These are phyloP conservation scores for Neostethus bicornis DNA, from an alignment of 2,797 vertebrate species.

Conservation along the genomic window DNA sequence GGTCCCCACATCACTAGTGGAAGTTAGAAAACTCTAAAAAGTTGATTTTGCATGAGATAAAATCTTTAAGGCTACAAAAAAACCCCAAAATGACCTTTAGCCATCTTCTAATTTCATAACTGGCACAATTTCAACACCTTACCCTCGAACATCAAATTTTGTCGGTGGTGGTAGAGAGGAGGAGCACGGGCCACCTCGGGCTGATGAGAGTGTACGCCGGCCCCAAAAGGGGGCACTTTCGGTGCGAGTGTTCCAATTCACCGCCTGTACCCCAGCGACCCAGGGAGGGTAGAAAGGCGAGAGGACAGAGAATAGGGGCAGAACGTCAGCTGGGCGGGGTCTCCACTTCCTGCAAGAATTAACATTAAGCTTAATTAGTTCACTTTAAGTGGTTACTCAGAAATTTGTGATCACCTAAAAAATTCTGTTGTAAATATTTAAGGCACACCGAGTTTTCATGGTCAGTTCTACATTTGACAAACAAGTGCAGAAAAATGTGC, in stretches of 20 bases:
- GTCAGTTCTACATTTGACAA: no score
- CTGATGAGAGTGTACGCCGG: slow-evolving; percentile 84
- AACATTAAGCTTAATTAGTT: background rate
- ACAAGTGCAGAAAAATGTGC: no score
- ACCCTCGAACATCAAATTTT: slow-evolving; percentile 87
- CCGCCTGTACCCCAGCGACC: slow-evolving; percentile 47
- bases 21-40: no score
- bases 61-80: no score
- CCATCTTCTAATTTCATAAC: no score
- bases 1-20: no score
- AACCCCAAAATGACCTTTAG: no score
- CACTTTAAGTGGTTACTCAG: background rate
- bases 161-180: slow-evolving; percentile 84
- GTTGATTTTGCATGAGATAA: no score
- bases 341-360: slow-evolving; percentile 49
- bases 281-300: slow-evolving; percentile 15
- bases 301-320: slow-evolving; percentile 21
- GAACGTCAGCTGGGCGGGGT: slow-evolving; percentile 30
- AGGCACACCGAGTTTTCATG: no score
- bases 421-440: no score
- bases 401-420: background rate
- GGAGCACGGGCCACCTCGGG: slow-evolving; percentile 75
- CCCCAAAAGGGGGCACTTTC: slow-evolving; percentile 81
- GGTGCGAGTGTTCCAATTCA: slow-evolving; percentile 71
- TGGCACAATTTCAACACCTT: slow-evolving; percentile 16